phyloP scores from a whole-genome alignment of 1,140 invertebrate genomes.

The Drosophila albomicans region DNA sequence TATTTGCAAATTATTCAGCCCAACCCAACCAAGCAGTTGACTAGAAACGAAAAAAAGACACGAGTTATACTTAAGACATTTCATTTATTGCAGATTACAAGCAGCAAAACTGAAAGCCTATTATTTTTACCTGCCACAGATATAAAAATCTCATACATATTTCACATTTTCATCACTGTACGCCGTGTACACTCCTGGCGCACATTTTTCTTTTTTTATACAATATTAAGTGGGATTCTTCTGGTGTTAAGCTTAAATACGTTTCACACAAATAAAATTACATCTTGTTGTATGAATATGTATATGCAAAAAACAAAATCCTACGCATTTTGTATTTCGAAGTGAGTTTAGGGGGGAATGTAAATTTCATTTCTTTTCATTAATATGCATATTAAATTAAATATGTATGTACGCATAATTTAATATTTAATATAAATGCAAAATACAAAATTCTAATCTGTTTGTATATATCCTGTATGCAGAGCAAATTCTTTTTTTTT shows the following conservation, averaged over 20 bases:
- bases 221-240: constrained; percentile 15
- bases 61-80: constrained; percentile 9
- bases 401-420: constrained; percentile 40
- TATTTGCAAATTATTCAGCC: constrained; percentile 1
- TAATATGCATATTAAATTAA: constrained; percentile 33
- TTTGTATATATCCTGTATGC: constrained; percentile 41
- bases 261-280: constrained; percentile 41
- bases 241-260: constrained; percentile 25
- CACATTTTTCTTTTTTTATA: constrained; percentile 4
- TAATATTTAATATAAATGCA: constrained; percentile 53
- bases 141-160: constrained; percentile 15
- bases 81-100: constrained; percentile 21
- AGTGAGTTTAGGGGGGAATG: constrained; percentile 38
- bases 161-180: constrained; percentile 26
- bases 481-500: constrained; percentile 7
- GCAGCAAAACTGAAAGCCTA: constrained; percentile 17
- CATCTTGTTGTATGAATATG: constrained; percentile 17
- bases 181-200: constrained; percentile 5
- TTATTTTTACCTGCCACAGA: constrained; percentile 31
- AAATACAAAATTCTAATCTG: constrained; percentile 48
- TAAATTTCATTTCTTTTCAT: constrained; percentile 14
- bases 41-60: constrained; percentile 1
- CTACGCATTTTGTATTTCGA: constrained; percentile 10
- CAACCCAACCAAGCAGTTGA: not conserved
- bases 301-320: constrained; percentile 5